phyloP scores from a whole-genome alignment of 2,888 invertebrate species.

The Dioctria rufipes region DNA sequence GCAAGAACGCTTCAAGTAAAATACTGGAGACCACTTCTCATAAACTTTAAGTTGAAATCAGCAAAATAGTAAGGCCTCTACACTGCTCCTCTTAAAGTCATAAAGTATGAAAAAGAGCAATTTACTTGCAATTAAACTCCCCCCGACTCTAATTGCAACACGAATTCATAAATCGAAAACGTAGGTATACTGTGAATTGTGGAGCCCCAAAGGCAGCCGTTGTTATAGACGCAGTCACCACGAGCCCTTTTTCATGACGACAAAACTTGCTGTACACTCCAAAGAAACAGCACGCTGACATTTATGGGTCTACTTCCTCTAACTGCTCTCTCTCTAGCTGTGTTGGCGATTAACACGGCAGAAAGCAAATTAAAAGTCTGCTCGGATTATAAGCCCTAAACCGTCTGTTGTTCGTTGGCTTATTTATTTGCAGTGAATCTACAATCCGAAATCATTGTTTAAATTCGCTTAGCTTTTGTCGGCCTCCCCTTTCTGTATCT shows the following conservation, averaged over 20 bases:
- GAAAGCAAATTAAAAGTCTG: slow-evolving; percentile 35
- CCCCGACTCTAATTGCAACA: slow-evolving; percentile 33
- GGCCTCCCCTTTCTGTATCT: neutral
- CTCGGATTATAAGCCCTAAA: slow-evolving; percentile 26
- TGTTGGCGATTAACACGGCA: slow-evolving; percentile 9
- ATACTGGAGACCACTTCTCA: neutral
- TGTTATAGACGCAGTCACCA: slow-evolving; percentile 5
- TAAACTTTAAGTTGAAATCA: neutral
- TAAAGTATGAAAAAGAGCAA: slow-evolving; percentile 39
- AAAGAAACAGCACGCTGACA: slow-evolving; percentile 4
- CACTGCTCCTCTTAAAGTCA: neutral
- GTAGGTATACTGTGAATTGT: slow-evolving; percentile 19
- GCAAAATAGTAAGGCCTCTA: neutral
- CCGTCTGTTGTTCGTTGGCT: slow-evolving; percentile 8
- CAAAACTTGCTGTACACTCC: neutral
- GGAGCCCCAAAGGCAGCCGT: neutral
- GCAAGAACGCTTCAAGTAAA: slow-evolving; percentile 17
- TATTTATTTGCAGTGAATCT: neutral
- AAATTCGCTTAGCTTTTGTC: neutral
- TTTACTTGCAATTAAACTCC: slow-evolving; percentile 40
- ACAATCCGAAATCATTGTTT: slow-evolving; percentile 31
- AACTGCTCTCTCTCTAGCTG: neutral
- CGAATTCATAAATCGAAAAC: slow-evolving; percentile 38
- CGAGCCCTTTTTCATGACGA: slow-evolving; percentile 14
- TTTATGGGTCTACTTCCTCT: slow-evolving; percentile 21